Evolutionary conservation across 2,797 vertebrate species (phyloP).

Genomic region (Thunnus albacares): DNA sequence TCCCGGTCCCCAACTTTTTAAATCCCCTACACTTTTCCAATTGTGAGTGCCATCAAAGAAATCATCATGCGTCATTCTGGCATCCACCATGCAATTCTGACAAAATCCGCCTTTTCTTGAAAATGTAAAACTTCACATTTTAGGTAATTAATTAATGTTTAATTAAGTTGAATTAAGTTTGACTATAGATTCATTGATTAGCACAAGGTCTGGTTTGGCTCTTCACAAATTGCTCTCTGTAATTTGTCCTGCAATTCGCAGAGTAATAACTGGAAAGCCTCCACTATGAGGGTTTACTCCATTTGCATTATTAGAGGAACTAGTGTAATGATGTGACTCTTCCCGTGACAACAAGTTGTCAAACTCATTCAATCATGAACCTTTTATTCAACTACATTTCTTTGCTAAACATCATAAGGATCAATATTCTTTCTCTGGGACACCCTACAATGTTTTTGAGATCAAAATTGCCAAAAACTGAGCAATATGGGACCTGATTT

Average conservation of each 20-base stretch:
- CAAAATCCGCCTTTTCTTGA: background rate
- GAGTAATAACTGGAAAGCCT: constrained; percentile 7
- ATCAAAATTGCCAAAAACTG: constrained; percentile 14
- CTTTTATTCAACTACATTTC: background rate
- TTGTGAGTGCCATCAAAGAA: constrained; percentile 23
- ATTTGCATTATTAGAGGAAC: constrained; percentile 14
- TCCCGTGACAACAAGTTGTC: background rate
- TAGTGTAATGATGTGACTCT: background rate
- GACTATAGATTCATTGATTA: background rate
- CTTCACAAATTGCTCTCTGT: constrained; percentile 39
- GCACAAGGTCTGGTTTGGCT: constrained; percentile 2
- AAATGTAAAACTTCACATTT: background rate
- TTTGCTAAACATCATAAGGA: constrained; percentile 11
- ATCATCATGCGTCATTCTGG: background rate
- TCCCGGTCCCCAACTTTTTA: constrained; percentile 32
- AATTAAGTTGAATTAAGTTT: constrained; percentile 7
- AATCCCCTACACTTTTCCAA: constrained; percentile 21
- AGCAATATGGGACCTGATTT: constrained; percentile 39
- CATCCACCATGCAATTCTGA: background rate
- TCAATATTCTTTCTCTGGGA: constrained; percentile 5
- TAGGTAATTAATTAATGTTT: background rate
- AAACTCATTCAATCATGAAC: background rate
- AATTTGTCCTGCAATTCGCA: constrained; percentile 10
- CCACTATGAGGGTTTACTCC: constrained; percentile 7
- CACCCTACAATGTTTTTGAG: constrained; percentile 1